Evolutionary conservation across 2,888 invertebrate genomes (phyloP), one percentile per base, ranked within the genome.

Genomic region (Papilio protenor): DNA sequence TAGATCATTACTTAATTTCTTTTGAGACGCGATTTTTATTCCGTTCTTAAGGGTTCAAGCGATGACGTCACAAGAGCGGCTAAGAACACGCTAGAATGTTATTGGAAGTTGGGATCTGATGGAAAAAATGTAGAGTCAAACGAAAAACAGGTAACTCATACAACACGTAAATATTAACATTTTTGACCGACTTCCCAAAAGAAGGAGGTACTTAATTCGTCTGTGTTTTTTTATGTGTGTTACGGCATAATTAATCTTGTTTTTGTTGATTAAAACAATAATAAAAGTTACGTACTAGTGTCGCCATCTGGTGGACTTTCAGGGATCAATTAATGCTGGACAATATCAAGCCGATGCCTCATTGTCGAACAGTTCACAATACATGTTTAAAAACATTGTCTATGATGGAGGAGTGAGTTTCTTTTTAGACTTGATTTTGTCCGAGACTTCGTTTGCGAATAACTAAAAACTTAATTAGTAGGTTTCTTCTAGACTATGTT

Each of bases 81-180:
- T 0, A 83, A 82, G 1, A 84, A 90, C 61, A 91, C 91, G 0
- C 66, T 91, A 23, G 79, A 83, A 16, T 18, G 89, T n/a, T 90
- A 89, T 75, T 79, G 80, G 1, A 81, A 84, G 55, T 81, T 84
- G 0, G 75, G 78, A 14, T 84, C 87, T 0, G 73, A 82, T 5
- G 77, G 81, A 10, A 80, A 83, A 0, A 86, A 79, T 3, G 79
- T 76, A 3, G 83, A 85, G 73, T 83, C 85, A 2, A 52, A 72
- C 0, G 87, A 83, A 77, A 85, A 90, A 78, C 85, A 90, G 83
- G 90, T 88, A 72, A 47, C 23, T 21, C 0, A 55, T 55, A 6
- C 16, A 55, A 55, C n/a, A 55, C 16, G 18, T 18, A 16, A 18
- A 55, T n/a, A 8, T 6, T 18, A n/a, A 55, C n/a, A 6, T 18